phyloP scores from a whole-genome alignment of 2,888 invertebrate genomes.

The Tipula vernalis region DNA sequence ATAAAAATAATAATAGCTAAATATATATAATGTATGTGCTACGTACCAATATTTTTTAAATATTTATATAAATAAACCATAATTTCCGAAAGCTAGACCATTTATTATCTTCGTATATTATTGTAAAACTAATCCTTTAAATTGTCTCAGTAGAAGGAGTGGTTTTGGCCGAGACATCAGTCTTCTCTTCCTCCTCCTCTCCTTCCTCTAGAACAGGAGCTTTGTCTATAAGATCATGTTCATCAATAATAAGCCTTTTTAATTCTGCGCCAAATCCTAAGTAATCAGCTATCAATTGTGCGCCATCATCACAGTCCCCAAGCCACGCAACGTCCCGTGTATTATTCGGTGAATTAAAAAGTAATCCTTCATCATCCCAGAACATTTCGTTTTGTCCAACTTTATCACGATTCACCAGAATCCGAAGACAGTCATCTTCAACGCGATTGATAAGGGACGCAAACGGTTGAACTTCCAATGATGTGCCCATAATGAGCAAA shows the following conservation, averaged over 20 bases:
- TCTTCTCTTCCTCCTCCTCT: background rate
- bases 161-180: background rate
- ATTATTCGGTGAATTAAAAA: constrained; percentile 50
- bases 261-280: constrained; percentile 70
- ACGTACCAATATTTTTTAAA: background rate
- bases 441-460: constrained; percentile 74
- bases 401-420: constrained; percentile 78
- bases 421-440: constrained; percentile 57
- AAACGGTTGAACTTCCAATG: constrained; percentile 88
- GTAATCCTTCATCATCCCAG: constrained; percentile 43
- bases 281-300: constrained; percentile 55
- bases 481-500: constrained; percentile 90
- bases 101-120: background rate
- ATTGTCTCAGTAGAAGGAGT: background rate
- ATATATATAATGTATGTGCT: background rate
- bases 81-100: background rate
- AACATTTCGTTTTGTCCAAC: constrained; percentile 41
- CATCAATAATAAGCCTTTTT: constrained; percentile 40
- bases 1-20: background rate
- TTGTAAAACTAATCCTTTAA: background rate
- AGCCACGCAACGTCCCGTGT: constrained; percentile 65
- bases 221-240: constrained; percentile 41
- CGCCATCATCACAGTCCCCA: constrained; percentile 75
- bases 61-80: background rate
- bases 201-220: constrained; percentile 5